Evolutionary conservation across 2,888 invertebrate genomes (phyloP), one percentile per base, ranked within the genome.

Genomic region (Theretra japonica): DNA sequence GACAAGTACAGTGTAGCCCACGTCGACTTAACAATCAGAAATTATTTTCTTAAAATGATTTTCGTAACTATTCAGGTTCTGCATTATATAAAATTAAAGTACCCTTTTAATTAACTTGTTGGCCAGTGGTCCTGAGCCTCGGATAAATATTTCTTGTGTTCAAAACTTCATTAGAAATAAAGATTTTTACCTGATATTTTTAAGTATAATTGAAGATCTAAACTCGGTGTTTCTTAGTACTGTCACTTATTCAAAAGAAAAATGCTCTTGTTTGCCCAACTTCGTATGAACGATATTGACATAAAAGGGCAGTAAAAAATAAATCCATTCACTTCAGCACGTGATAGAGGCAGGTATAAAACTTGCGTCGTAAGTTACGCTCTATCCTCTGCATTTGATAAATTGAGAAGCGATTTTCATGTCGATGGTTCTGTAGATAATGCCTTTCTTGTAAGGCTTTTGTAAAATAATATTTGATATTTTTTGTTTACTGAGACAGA

Each of bases 291-390:
- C 48, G 25, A 48, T 41, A 65, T 65, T 11, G 23, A 4, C 17
- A 17, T 65, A 65, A 65, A 65, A 48, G 41, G 41, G 4, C 15
- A 23, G 21, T 23, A 65, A 23, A 62, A 65, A 65, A 41, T 41
- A 48, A 65, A 23, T 41, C 48, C 23, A 41, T 48, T 23, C 11
- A 48, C 65, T 48, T 25, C 21, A 41, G 41, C 65, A 48, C 48
- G 23, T 65, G 15, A 48, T 65, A 23, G 17, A 17, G 11, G 48
- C 65, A 48, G 48, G 41, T 65, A 65, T 65, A 65, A 65, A 65
- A 65, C 48, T 65, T 65, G 23, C 21, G 17, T 23, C 41, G 48
- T 65, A 48, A 48, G 65, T 65, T 65, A 65, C 23, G 62, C 17
- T 41, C 41, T 48, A 65, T 48, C 41, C 23, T n/a, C 7, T 48